Percentiles rank a stretch among this genome's conserved stretches.
Conservation (phyloP, 1,140 invertebrate genomes). For the Metopolophium dirhodum region DNA sequence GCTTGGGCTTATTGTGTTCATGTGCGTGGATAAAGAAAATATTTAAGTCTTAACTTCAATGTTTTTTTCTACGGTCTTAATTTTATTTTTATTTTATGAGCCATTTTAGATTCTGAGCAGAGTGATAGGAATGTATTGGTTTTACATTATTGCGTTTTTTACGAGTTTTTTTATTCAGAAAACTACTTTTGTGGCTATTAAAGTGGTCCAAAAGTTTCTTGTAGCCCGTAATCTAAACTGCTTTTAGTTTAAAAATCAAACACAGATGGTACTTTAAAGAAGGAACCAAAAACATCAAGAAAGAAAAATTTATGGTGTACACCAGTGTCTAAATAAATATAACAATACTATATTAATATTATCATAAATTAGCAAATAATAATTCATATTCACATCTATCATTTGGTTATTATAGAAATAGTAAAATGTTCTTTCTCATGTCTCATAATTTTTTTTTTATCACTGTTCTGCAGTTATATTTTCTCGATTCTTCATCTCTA, state of each 20-base stretch:
- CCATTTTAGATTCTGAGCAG: neutral
- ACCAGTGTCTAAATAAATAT: neutral
- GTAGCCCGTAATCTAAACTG: neutral
- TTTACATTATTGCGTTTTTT: neutral
- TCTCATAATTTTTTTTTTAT: neutral
- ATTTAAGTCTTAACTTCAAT: neutral
- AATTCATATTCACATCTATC: neutral
- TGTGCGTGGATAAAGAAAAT: neutral
- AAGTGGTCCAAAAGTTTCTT: neutral
- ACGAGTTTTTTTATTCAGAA: neutral
- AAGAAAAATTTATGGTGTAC: neutral
- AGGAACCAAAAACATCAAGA: neutral
- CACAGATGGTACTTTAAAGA: neutral
- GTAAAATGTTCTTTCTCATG: neutral
- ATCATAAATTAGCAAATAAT: neutral
- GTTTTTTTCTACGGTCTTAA: neutral
- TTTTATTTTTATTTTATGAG: neutral
- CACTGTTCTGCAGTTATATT: neutral
- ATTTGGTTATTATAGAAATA: neutral
- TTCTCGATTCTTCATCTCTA: neutral
- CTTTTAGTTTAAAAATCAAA: slow-evolving; percentile 5
- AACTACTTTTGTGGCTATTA: neutral
- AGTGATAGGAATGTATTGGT: neutral
- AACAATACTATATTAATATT: neutral
- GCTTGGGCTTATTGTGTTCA: neutral